Base-by-base conservation (phyloP, 2,888 invertebrate species). In the Oligia strigilis region DNA sequence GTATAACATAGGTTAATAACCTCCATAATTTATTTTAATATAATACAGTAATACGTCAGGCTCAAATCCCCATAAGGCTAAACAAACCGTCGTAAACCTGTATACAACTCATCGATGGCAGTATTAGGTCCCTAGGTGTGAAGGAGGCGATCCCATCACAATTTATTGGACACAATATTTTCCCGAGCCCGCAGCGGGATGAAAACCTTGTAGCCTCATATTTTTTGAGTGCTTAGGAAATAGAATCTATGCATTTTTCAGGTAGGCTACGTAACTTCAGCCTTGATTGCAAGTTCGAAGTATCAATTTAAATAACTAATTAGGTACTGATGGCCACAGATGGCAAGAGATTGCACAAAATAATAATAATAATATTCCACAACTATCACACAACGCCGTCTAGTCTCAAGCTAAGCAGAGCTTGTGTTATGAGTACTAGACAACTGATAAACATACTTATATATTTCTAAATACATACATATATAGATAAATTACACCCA, bases 161-260 rank as follows among this genome's bases (percentile, higher is more conserved):
- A 81, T 84, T 84, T 84, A 84, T 84, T 81, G 75, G 67, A 72
- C 36, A 43, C 77, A 43, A 77, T 77, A 84, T 77, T 85, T 81
- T 81, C 19, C 36, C 23, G 55, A 19, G 52, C 9, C 17, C 29
- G 29, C 29, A 29, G 29, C n/a, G 17, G 55, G 43, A 66, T 43
- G 46, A 58, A 55, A 65, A 58, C 58, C 52, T 36, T n/a, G 67
- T 36, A 64, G 49, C 55, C 11, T 62, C 62, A 67, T 43, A 52
- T 67, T 60, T 72, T 70, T 29, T 65, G 49, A 55, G 60, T 43
- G 60, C 40, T 1, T 19, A 49, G 14, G 36, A 72, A 72, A 77
- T 43, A 23, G 4, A 70, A 67, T 55, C 9, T 4, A 66, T 29
- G 9, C 8, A 60, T 43, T 67, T 43, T 60, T 43, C 23, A 9